These are phyloP conservation scores for Archivesica marissinica DNA, from an alignment of 1,140 invertebrate species.

Conservation along the genomic window DNA sequence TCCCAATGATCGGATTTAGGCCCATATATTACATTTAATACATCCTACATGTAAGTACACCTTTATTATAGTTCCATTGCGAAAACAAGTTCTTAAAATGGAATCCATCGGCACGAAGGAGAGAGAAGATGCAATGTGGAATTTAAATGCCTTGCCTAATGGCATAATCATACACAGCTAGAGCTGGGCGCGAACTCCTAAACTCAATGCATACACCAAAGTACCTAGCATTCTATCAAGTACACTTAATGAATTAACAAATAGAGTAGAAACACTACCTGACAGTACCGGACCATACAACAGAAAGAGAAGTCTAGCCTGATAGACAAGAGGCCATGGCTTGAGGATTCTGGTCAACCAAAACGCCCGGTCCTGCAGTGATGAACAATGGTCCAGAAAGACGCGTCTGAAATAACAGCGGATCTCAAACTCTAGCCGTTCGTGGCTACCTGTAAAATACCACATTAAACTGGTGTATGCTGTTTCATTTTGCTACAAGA, in stretches of 20 bases:
- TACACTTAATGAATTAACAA: neutral
- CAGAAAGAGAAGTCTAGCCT: slow-evolving; percentile 81
- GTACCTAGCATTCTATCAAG: neutral
- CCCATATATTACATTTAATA: too few species aligned
- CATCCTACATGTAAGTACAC: too few species aligned
- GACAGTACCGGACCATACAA: slow-evolving; percentile 79
- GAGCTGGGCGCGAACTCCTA: neutral
- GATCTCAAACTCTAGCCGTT: slow-evolving; percentile 74
- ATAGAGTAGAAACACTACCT: slow-evolving; percentile 65
- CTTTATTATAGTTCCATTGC: too few species aligned
- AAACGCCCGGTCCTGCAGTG: slow-evolving; percentile 79
- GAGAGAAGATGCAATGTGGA: too few species aligned
- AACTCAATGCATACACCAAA: neutral
- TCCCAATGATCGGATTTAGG: too few species aligned
- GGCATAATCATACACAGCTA: neutral
- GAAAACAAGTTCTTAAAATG: too few species aligned
- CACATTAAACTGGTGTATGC: too few species aligned
- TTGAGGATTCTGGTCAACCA: slow-evolving; percentile 82
- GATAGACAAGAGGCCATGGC: slow-evolving; percentile 82
- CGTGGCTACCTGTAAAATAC: slow-evolving; percentile 76
- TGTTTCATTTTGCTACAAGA: too few species aligned
- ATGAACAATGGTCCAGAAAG: slow-evolving; percentile 79
- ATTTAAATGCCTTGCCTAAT: too few species aligned
- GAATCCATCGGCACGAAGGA: too few species aligned
- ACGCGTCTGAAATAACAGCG: slow-evolving; percentile 80